Base-by-base conservation (phyloP, 2,113 vertebrate genomes). In the Orthochromis malagaraziensis region DNA sequence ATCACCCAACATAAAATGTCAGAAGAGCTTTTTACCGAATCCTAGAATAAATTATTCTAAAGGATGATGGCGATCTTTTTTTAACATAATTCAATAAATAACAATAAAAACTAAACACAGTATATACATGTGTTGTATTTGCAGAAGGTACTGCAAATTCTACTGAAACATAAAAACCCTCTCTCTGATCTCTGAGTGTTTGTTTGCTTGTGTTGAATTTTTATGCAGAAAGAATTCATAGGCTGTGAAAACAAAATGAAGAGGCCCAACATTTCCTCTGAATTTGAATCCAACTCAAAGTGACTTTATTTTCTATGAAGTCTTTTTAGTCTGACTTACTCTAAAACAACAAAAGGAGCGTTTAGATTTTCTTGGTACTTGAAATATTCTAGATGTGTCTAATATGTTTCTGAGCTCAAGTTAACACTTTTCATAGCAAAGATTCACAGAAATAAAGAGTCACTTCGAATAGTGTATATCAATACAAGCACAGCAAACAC, bases 221-320 rank as follows among this genome's bases (percentile, higher is more conserved):
- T 73, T 40, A 2, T 73, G 8, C 0, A 73, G 10, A 0, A 65
- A 38, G 68, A 26, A 21, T 45, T 70, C 0, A 70, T 42, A 42
- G 35, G 63, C 65, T 45, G 8, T 45, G 21, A 73, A 45, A 45
- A 45, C 68, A 29, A 26, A 42, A 9, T 24, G 3, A 73, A 11
- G 38, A 73, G 3, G 65, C 65, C 13, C 0, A 45, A 70, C 21
- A 73, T 73, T 45, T 45, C 38, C n/a, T 16, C 21, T 45, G 68
- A 73, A 24, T 68, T 4, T n/a, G 33, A 65, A 70, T 6, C 13
- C 65, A 70, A 26, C n/a, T 70, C 38, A 70, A 42, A 70, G 38
- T 3, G n/a, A 24, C 35, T 42, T 70, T 21, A 42, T 70, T 70
- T 70, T 42, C 35, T 24, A 40, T 42, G 12, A 68, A 10, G 38